Evolutionary conservation across 2,797 vertebrate species (phyloP).

Genomic region (Xyrichtys novacula): DNA sequence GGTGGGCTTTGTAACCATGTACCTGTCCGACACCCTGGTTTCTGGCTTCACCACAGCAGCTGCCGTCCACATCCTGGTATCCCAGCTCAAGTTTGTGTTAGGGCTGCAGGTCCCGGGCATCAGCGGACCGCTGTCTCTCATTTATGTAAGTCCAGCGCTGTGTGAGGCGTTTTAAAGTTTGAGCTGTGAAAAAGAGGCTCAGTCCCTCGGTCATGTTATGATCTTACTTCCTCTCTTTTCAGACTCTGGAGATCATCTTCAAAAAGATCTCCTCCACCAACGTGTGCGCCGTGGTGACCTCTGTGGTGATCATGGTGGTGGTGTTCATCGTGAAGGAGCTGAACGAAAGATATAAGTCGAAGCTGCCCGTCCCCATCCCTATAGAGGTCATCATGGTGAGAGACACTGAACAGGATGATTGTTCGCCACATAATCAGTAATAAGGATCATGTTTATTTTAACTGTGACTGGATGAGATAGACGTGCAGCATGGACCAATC

Average conservation of each 20-base stretch:
- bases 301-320: slow-evolving; percentile 88
- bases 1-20: slow-evolving; percentile 94
- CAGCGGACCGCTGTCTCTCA: slow-evolving; percentile 87
- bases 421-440: background rate
- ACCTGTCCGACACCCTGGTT: slow-evolving; percentile 94
- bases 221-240: slow-evolving; percentile 18
- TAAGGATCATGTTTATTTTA: background rate
- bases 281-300: slow-evolving; percentile 90
- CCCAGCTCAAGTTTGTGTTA: slow-evolving; percentile 96
- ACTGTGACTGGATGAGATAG: background rate
- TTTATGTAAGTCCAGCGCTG: slow-evolving; percentile 87
- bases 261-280: slow-evolving; percentile 89
- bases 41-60: slow-evolving; percentile 96
- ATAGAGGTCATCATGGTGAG: slow-evolving; percentile 96
- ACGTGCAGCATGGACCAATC: background rate
- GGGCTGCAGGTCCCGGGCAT: slow-evolving; percentile 87
- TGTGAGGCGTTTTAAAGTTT: background rate
- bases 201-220: too few relatives aligned
- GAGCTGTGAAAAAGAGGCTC: too few relatives aligned
- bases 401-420: background rate
- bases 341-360: slow-evolving; percentile 91
- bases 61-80: slow-evolving; percentile 93
- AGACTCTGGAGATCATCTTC: slow-evolving; percentile 91
- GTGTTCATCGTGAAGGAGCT: slow-evolving; percentile 93
- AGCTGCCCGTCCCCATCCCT: slow-evolving; percentile 93